phyloP scores from a whole-genome alignment of 2,113 vertebrate species.

The Scomber scombrus region DNA sequence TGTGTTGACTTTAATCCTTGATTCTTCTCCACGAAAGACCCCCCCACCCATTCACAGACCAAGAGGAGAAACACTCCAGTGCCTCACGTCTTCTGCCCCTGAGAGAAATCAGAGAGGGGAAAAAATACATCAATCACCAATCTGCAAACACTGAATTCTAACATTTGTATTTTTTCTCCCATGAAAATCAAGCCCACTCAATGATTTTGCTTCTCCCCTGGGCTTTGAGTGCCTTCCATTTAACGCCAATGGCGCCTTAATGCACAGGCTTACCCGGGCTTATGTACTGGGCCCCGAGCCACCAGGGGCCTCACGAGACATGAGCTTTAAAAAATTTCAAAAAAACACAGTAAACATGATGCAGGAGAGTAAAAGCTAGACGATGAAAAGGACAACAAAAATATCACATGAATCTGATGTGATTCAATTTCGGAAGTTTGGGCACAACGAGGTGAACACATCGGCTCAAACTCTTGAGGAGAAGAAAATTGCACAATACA shows the following conservation, averaged over 20 bases:
- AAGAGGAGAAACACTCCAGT: conserved; percentile 70
- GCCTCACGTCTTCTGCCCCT: conserved; percentile 64
- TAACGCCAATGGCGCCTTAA: conserved; percentile 10
- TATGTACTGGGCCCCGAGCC: too few species aligned
- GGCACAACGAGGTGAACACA: too few species aligned
- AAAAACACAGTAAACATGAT: too few species aligned
- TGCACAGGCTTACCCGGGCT: too few species aligned
- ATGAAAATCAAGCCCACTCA: conserved; percentile 47
- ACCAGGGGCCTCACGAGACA: too few species aligned
- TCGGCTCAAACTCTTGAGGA: too few species aligned
- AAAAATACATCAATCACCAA: conserved; percentile 52
- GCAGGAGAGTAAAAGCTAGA: too few species aligned
- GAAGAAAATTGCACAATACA: too few species aligned
- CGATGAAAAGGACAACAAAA: too few species aligned
- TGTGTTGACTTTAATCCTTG: conserved; percentile 69
- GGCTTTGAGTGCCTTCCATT: conserved; percentile 58
- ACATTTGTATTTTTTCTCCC: conserved; percentile 42
- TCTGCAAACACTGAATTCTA: conserved; percentile 47
- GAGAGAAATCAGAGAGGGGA: conserved; percentile 36
- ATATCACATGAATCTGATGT: too few species aligned
- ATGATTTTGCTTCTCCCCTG: conserved; percentile 43
- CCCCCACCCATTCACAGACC: conserved; percentile 81
- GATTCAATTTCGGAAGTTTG: too few species aligned
- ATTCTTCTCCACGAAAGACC: conserved; percentile 62
- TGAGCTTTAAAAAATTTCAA: too few species aligned